Conservation (phyloP, 2,113 vertebrate species). For the Barbus barbus region DNA sequence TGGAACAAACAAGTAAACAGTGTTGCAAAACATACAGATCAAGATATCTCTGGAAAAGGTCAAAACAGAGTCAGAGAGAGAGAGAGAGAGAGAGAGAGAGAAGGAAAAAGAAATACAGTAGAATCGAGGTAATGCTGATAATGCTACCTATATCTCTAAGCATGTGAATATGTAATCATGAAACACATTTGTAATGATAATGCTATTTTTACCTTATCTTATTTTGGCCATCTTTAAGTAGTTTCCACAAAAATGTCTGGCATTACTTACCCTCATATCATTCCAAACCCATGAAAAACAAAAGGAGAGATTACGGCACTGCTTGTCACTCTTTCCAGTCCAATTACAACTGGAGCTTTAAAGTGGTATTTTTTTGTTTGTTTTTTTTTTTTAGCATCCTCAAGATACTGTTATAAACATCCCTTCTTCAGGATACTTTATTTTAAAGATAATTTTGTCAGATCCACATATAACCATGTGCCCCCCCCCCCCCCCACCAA, state of each 20-base stretch:
- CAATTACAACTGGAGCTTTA: not conserved
- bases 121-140: not conserved
- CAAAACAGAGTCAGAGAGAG: not conserved
- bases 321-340: not conserved
- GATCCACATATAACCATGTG: not conserved
- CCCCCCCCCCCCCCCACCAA: too few relatives aligned
- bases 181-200: not conserved
- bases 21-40: constrained; percentile 34
- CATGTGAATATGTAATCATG: not conserved
- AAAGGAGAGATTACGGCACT: too few relatives aligned
- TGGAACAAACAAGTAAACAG: not conserved
- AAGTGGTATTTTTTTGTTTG: not conserved
- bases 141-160: not conserved
- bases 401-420: too few relatives aligned
- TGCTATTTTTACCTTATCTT: not conserved
- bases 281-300: too few relatives aligned
- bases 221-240: not conserved
- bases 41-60: constrained; percentile 56
- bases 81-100: constrained; percentile 16
- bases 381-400: too few relatives aligned
- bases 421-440: too few relatives aligned
- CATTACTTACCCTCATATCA: too few relatives aligned
- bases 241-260: not conserved
- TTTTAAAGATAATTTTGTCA: not conserved
- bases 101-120: constrained; percentile 3